Evolutionary conservation across 2,888 invertebrate genomes (phyloP).

Genomic region (Odiellus spinosus): DNA sequence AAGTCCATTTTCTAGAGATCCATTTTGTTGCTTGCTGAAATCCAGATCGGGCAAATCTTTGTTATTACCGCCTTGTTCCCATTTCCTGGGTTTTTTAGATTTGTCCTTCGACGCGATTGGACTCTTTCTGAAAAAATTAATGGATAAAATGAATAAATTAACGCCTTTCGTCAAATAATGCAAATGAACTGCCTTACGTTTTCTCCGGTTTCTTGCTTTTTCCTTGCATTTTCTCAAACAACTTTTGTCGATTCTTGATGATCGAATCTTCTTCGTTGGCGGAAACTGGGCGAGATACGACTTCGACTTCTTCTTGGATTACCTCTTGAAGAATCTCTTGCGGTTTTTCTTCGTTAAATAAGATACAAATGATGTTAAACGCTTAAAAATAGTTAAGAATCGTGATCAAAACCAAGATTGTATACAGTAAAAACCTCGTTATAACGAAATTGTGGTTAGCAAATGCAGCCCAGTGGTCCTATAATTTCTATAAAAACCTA

Average conservation of each 20-base stretch:
- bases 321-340: conserved; percentile 5
- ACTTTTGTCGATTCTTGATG: conserved; percentile 55
- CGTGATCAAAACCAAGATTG: too few relatives aligned
- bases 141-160: too few relatives aligned
- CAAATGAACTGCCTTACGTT: conserved; percentile 9
- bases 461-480: too few relatives aligned
- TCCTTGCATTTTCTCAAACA: conserved; percentile 50
- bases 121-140: neutral
- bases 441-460: too few relatives aligned
- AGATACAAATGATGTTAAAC: neutral
- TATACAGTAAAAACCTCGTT: too few relatives aligned
- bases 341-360: neutral
- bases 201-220: conserved; percentile 14
- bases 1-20: conserved; percentile 35
- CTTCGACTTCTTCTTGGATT: neutral
- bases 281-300: too few relatives aligned
- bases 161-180: too few relatives aligned
- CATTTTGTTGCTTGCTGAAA: conserved; percentile 30
- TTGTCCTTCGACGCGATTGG: conserved; percentile 39
- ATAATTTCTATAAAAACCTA: too few relatives aligned
- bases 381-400: neutral
- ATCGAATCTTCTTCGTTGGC: conserved; percentile 38
- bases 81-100: conserved; percentile 74
- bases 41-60: conserved; percentile 65
- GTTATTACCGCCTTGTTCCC: conserved; percentile 67